phyloP scores from a whole-genome alignment of 2,113 vertebrate species.

The Electrona antarctica region DNA sequence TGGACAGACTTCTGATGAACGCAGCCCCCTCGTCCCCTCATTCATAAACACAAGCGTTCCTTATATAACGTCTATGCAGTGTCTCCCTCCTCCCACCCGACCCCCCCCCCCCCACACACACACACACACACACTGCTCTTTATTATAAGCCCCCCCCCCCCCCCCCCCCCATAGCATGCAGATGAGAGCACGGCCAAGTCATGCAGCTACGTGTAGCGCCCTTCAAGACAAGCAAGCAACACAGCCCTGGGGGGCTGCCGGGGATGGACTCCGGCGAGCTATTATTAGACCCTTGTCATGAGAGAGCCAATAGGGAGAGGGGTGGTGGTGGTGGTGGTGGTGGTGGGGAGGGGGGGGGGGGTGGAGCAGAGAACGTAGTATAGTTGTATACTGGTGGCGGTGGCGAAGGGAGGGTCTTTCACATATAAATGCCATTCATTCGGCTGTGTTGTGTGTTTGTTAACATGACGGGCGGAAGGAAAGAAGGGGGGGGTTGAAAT shows the following conservation, averaged over 20 bases:
- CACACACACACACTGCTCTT: constrained; percentile 57
- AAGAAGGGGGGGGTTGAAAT: not conserved
- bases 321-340: constrained; percentile 6
- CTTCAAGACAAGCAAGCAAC: constrained; percentile 70
- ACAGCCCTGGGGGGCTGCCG: constrained; percentile 50
- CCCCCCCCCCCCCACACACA: constrained; percentile 13
- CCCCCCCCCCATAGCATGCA: constrained; percentile 33
- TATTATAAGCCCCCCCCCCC: constrained; percentile 57
- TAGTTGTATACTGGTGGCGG: not conserved
- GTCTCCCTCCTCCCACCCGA: too few relatives aligned
- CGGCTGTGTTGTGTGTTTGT: too few relatives aligned
- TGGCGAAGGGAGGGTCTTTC: not conserved
- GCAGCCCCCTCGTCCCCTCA: constrained; percentile 45
- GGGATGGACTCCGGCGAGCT: constrained; percentile 65
- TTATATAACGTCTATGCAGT: constrained; percentile 73
- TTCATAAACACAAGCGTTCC: constrained; percentile 74
- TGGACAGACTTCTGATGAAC: constrained; percentile 57
- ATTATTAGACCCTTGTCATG: constrained; percentile 73
- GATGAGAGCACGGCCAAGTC: constrained; percentile 53
- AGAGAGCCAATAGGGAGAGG: constrained; percentile 56
- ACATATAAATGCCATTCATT: too few relatives aligned
- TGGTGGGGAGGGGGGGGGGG: constrained; percentile 14
- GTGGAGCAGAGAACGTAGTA: not conserved
- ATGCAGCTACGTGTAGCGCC: constrained; percentile 66
- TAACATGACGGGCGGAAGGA: not conserved